Percentiles rank a stretch among this genome's conserved stretches.
Conservation (phyloP, 1,140 invertebrate genomes). For the Drosophila guanche region DNA sequence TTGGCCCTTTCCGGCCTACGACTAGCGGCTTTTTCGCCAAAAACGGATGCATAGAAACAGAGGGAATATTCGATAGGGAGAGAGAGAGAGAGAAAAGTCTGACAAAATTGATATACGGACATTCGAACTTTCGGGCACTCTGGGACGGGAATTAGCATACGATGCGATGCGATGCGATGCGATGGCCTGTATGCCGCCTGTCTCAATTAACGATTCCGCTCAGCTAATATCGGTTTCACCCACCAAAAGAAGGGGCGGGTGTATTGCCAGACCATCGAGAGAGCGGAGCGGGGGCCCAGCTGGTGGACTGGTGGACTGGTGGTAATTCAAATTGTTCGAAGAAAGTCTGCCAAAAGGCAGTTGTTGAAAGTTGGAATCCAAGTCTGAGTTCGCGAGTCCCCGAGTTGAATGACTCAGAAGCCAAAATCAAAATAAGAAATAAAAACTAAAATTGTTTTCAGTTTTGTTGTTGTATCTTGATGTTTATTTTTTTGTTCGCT, state of each 20-base stretch:
- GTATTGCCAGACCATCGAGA: constrained; percentile 21
- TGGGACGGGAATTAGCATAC: constrained; percentile 58
- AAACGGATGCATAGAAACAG: neutral
- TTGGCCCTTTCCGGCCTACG: constrained; percentile 32
- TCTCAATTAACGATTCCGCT: constrained; percentile 77
- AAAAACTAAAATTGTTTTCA: constrained; percentile 36
- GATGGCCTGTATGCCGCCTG: constrained; percentile 30
- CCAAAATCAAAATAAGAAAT: constrained; percentile 58
- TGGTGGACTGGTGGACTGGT: too few relatives aligned
- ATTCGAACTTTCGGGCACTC: constrained; percentile 21
- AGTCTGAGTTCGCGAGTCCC: neutral
- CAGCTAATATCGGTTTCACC: constrained; percentile 82
- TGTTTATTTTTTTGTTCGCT: constrained; percentile 16
- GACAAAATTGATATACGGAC: constrained; percentile 47
- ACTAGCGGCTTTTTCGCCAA: constrained; percentile 40
- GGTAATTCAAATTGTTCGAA: constrained; percentile 69
- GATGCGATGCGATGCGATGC: too few relatives aligned
- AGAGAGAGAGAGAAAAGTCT: neutral
- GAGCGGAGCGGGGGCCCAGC: neutral
- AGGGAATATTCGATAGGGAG: neutral
- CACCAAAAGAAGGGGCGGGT: constrained; percentile 53
- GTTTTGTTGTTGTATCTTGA: constrained; percentile 23
- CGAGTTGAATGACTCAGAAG: constrained; percentile 76
- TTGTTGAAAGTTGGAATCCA: constrained; percentile 55
- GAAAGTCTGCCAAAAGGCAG: constrained; percentile 57